These are phyloP conservation scores for Coregonus ussuriensis DNA, from an alignment of 2,797 vertebrate genomes.

Conservation along the genomic window DNA sequence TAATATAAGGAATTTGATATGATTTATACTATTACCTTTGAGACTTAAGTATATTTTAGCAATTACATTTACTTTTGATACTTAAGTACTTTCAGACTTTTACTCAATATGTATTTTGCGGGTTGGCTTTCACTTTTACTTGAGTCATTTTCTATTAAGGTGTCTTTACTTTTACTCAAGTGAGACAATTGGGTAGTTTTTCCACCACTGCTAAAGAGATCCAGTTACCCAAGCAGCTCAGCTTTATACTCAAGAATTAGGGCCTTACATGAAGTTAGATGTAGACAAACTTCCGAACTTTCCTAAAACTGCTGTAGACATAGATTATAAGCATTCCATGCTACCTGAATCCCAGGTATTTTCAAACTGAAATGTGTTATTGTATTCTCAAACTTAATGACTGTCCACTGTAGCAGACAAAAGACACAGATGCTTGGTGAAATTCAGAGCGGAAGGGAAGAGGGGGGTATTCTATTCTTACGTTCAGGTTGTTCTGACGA, in stretches of 20 bases:
- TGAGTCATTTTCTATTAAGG: too few relatives aligned
- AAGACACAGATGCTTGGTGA: background rate
- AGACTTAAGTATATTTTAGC: too few relatives aligned
- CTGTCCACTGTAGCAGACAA: background rate
- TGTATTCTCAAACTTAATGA: background rate
- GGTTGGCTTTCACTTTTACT: too few relatives aligned
- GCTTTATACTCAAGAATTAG: background rate
- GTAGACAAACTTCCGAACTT: background rate
- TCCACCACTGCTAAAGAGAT: background rate
- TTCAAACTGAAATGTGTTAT: background rate
- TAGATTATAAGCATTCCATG: background rate
- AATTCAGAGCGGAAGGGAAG: background rate
- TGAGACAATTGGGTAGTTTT: too few relatives aligned
- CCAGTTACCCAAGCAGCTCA: background rate
- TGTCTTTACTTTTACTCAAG: too few relatives aligned
- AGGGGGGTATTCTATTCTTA: conserved; percentile 46
- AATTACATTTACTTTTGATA: too few relatives aligned
- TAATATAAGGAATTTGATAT: too few relatives aligned
- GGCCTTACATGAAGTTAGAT: background rate
- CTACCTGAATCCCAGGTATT: background rate
- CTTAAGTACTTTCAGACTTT: too few relatives aligned
- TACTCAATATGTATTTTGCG: too few relatives aligned
- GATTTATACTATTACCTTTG: too few relatives aligned
- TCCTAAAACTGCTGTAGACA: background rate
- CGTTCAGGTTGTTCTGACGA: conserved; percentile 53